Conservation (phyloP, 2,797 vertebrate genomes). For the Anguilla megastoma region DNA sequence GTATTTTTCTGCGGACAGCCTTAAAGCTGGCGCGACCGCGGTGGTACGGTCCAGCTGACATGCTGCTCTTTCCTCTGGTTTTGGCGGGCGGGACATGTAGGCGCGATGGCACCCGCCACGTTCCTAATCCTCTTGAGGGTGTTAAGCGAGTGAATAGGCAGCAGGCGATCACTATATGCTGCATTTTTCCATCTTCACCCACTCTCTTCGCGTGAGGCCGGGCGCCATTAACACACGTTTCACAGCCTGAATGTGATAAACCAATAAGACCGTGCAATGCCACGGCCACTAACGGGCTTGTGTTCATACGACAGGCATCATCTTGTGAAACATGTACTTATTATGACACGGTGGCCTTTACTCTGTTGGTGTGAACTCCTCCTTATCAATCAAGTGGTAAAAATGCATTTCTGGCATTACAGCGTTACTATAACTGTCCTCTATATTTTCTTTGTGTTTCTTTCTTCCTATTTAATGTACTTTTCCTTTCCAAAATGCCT, state of each 20-base stretch:
- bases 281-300: background rate
- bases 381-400: background rate
- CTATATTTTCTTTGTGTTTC: background rate
- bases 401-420: background rate
- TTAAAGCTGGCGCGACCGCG: background rate
- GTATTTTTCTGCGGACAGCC: background rate
- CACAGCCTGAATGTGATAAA: background rate
- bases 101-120: background rate
- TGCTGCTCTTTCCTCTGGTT: conserved; percentile 1
- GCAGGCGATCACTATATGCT: background rate
- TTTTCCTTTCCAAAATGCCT: background rate
- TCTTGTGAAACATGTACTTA: background rate
- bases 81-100: background rate
- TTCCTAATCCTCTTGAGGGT: conserved; percentile 15
- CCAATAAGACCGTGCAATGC: background rate
- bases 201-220: background rate
- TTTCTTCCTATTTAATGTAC: background rate
- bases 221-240: background rate
- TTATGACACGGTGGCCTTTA: background rate
- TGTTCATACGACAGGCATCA: background rate
- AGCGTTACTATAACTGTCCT: background rate
- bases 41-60: background rate
- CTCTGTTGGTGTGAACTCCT: background rate
- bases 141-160: background rate
- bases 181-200: background rate